Evolutionary conservation across 2,113 vertebrate genomes (phyloP), one percentile per base, ranked within the genome.

Genomic region (Periophthalmodon schlosseri): DNA sequence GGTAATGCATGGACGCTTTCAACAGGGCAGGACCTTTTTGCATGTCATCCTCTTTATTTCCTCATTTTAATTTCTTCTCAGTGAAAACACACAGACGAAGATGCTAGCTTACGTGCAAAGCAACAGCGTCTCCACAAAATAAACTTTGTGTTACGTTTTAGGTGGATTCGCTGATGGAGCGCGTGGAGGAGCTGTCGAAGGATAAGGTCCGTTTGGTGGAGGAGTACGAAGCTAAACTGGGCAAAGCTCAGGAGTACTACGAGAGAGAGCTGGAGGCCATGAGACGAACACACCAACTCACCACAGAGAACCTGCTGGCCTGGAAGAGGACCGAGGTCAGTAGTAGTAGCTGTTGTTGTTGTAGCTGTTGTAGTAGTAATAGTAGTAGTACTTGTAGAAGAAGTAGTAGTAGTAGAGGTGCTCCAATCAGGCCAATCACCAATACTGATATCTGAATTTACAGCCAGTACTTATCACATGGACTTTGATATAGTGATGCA

Each of bases 251-350:
- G 77, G 94, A 94, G 61, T 99, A 96, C 82, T 98, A 99, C 69
- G 97, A 99, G 73, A 93, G 94, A 0, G 97, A 99, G 86, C 94
- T 99, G 74, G 97, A 99, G 87, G 95, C 95, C 80, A 94, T 98
- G 94, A 96, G 96, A 90, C 93, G 96, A 50, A 97, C 97, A 0
- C 97, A 99, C 78, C 95, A 97, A 83, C 95, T 98, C 79, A 99
- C 97, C 68, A 96, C 96, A 0, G 96, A 99, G 87, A 98, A 96
- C 82, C 91, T 98, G 69, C 93, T 98, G 86, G 94, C 95, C 72
- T 97, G 96, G 93, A 98, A 96, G 90, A 94, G 97, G 84, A 99
- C 96, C 10, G 97, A 99, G 93, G 91, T 92, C 39, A 44, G 39
- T 44, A 10, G 36, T 39, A 9, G 36, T 39, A 2, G 39, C n/a